These are phyloP conservation scores for Alouatta caraya DNA, from an alignment of 2,797 vertebrate species.

Conservation along the genomic window DNA sequence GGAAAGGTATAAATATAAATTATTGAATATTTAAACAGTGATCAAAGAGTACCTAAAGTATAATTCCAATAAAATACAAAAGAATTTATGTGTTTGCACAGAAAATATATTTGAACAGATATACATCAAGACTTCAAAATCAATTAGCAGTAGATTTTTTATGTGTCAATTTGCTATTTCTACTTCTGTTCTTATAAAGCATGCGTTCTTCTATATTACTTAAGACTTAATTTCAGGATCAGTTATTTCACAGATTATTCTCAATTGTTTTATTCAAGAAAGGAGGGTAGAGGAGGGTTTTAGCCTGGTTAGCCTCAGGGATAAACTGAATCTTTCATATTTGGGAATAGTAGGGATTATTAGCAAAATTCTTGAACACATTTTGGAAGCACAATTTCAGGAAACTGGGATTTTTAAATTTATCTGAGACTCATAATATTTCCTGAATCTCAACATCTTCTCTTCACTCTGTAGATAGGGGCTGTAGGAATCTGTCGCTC, in stretches of 20 bases:
- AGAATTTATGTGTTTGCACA: not conserved
- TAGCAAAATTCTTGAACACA: not conserved
- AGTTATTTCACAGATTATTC: not conserved
- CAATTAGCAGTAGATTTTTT: not conserved
- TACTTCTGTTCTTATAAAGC: not conserved
- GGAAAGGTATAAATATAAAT: not conserved
- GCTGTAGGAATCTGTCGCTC: constrained; percentile 92
- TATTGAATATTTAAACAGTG: not conserved
- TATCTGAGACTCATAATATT: not conserved
- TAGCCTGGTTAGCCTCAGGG: not conserved
- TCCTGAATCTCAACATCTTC: not conserved
- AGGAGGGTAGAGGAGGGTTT: not conserved
- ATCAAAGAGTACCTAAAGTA: not conserved
- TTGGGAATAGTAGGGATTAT: not conserved
- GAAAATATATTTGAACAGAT: not conserved
- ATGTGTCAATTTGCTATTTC: not conserved
- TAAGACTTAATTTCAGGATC: not conserved
- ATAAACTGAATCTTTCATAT: not conserved
- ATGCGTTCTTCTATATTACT: not conserved
- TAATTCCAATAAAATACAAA: not conserved
- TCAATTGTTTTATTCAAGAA: not conserved
- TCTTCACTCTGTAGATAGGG: constrained; percentile 85
- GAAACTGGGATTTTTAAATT: not conserved
- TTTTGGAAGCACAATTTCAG: not conserved
- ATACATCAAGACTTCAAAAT: not conserved